These are phyloP conservation scores for Vollenhovia emeryi DNA, from an alignment of 1,140 invertebrate genomes.

Conservation along the genomic window DNA sequence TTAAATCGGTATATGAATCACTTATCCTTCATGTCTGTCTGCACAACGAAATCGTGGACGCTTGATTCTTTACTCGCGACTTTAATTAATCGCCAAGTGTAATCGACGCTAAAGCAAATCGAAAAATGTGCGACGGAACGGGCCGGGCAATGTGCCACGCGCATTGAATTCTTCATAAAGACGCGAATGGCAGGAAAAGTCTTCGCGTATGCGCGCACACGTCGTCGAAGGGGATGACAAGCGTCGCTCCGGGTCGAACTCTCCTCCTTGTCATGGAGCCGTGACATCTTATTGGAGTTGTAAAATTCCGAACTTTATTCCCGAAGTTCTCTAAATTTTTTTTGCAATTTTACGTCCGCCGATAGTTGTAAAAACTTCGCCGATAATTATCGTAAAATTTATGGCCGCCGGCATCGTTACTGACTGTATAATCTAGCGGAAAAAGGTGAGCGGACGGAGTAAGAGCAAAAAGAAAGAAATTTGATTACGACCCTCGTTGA, in stretches of 20 bases:
- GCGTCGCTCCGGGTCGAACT: slow-evolving; percentile 49
- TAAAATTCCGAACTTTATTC: slow-evolving; percentile 63
- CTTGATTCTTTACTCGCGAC: not conserved
- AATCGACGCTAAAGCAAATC: not conserved
- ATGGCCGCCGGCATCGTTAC: not conserved
- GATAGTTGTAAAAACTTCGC: slow-evolving; percentile 46
- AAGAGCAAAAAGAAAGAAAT: not conserved
- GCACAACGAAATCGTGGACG: not conserved
- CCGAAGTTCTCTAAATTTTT: slow-evolving; percentile 40
- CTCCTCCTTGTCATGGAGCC: slow-evolving; percentile 33
- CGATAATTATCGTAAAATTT: slow-evolving; percentile 48
- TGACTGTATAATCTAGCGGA: not conserved
- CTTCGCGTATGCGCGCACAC: slow-evolving; percentile 45
- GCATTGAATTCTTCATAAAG: slow-evolving; percentile 38
- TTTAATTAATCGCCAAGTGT: not conserved
- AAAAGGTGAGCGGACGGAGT: not conserved
- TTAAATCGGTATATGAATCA: not conserved
- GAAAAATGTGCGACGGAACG: slow-evolving; percentile 1
- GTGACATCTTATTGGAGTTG: slow-evolving; percentile 66
- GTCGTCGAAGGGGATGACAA: slow-evolving; percentile 51
- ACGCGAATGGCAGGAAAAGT: slow-evolving; percentile 56
- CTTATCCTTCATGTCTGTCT: not conserved
- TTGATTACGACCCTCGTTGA: not conserved
- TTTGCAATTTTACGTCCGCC: slow-evolving; percentile 45
- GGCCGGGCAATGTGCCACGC: not conserved